Percentiles rank a stretch among this genome's conserved stretches.
Conservation (phyloP, 2,797 vertebrate species). For the Lepus townsendii region DNA sequence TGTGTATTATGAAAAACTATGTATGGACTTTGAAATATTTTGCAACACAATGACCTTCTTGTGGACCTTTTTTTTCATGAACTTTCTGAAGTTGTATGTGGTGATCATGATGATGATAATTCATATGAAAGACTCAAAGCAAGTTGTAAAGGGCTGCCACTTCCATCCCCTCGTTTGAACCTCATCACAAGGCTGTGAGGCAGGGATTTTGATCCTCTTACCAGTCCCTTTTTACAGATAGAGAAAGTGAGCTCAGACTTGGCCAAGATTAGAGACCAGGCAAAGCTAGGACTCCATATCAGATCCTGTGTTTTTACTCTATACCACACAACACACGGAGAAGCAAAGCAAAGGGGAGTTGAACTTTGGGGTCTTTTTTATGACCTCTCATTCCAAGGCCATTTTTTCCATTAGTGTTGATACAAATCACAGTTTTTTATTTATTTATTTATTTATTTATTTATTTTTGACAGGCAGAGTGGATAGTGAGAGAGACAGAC, state of each 20-base stretch:
- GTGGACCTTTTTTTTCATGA: no score
- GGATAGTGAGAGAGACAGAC: no score
- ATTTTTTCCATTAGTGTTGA: constrained; percentile 60
- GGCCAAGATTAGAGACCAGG: neutral
- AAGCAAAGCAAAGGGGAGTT: constrained; percentile 52
- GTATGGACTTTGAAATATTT: no score
- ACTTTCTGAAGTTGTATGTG: neutral
- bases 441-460: no score
- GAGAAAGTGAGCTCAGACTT: constrained; percentile 58
- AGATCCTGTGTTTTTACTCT: neutral
- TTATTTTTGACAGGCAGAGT: no score
- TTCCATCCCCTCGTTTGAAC: constrained; percentile 27
- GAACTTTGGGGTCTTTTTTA: constrained; percentile 26
- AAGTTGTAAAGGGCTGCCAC: constrained; percentile 50
- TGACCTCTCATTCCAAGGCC: constrained; percentile 47
- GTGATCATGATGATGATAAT: constrained; percentile 16
- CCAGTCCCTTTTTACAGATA: neutral
- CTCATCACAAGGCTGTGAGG: neutral
- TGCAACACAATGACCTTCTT: no score
- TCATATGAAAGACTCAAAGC: constrained; percentile 6
- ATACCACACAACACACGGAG: neutral
- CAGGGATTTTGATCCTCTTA: constrained; percentile 6
- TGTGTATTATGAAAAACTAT: no score
- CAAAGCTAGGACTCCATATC: constrained; percentile 27
- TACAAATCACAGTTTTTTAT: constrained; percentile 12